phyloP scores from a whole-genome alignment of 1,140 invertebrate genomes.

The Pseudomyrmex dendroicus region DNA sequence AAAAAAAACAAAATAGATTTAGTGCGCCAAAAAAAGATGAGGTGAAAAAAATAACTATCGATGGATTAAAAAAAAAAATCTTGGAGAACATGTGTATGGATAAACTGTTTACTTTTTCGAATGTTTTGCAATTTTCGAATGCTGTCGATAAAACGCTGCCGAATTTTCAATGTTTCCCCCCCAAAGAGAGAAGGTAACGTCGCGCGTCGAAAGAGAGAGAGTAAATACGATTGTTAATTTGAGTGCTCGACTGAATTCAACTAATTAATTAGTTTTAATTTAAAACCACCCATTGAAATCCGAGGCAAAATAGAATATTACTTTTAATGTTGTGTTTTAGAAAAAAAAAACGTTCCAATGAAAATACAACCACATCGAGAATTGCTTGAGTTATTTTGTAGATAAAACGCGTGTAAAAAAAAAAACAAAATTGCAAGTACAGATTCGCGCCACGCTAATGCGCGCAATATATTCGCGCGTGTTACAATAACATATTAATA shows the following conservation, averaged over 20 bases:
- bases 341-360: background rate
- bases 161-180: too few relatives aligned
- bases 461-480: background rate
- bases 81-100: slow-evolving; percentile 32
- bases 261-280: too few relatives aligned
- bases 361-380: background rate
- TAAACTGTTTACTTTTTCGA: slow-evolving; percentile 39
- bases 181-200: too few relatives aligned
- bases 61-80: slow-evolving; percentile 12
- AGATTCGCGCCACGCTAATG: background rate
- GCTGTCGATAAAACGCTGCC: background rate
- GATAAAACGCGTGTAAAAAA: background rate
- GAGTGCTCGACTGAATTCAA: too few relatives aligned
- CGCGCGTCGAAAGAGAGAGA: too few relatives aligned
- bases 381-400: background rate
- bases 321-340: background rate
- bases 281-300: too few relatives aligned
- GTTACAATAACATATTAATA: slow-evolving; percentile 5
- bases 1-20: slow-evolving; percentile 16
- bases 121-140: slow-evolving; percentile 20
- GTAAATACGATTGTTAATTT: too few relatives aligned
- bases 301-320: too few relatives aligned
- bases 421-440: background rate
- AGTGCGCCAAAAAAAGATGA: slow-evolving; percentile 10
- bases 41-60: slow-evolving; percentile 29